Conservation (phyloP, 2,113 vertebrate genomes). For the Boleophthalmus pectinirostris region DNA sequence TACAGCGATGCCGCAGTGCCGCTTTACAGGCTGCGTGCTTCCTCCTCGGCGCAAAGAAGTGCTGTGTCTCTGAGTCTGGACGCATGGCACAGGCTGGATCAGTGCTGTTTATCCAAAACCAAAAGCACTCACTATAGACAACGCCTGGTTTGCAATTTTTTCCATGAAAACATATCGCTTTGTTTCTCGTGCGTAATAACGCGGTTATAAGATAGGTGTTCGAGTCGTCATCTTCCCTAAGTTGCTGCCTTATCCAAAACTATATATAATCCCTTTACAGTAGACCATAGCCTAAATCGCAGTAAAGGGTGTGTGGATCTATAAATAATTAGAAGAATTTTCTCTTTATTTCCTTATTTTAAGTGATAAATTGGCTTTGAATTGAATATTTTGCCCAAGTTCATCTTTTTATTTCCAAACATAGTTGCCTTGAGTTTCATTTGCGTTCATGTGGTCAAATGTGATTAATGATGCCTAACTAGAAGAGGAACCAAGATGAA, state of each 20-base stretch:
- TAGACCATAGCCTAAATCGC: not conserved
- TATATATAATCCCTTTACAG: not conserved
- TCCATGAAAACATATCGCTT: no score
- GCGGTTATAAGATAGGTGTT: not conserved
- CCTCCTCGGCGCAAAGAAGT: slow-evolving; percentile 79
- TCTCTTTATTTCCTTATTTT: not conserved
- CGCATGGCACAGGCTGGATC: not conserved
- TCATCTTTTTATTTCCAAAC: no score
- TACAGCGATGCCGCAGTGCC: slow-evolving; percentile 82
- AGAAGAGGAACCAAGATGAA: not conserved
- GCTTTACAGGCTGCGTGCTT: slow-evolving; percentile 79
- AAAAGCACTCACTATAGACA: not conserved
- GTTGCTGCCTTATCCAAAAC: not conserved
- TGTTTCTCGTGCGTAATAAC: not conserved
- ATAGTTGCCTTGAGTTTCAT: no score
- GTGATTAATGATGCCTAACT: not conserved
- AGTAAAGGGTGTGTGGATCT: no score
- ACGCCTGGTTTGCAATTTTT: not conserved
- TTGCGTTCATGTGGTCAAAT: no score
- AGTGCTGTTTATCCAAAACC: not conserved
- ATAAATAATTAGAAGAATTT: no score
- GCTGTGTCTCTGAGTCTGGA: slow-evolving; percentile 48
- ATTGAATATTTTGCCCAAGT: no score
- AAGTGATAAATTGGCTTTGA: not conserved
- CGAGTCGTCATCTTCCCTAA: not conserved